A percentile compares a stretch with the other conserved stretches of the same genome.
Conservation (phyloP, 2,888 invertebrate species). For the Conus canariensis region DNA sequence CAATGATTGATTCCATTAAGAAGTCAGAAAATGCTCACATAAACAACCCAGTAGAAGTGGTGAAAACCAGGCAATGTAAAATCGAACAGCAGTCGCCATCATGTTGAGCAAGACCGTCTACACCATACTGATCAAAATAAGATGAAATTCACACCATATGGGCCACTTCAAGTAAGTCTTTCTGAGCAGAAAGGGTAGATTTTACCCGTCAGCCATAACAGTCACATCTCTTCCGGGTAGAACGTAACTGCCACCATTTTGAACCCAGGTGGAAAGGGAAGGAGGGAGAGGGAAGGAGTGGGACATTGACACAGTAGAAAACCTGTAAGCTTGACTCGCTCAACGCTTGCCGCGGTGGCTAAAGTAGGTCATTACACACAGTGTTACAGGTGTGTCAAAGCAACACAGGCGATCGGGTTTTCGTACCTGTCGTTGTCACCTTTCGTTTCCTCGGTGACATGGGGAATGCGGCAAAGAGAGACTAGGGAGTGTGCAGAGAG, state of each 20-base stretch:
- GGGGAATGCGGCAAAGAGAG: too few relatives aligned
- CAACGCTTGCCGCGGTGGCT: not conserved
- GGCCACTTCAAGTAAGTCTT: not conserved
- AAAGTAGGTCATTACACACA: not conserved
- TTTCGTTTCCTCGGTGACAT: too few relatives aligned
- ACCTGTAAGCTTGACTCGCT: not conserved
- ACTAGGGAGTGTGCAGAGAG: too few relatives aligned
- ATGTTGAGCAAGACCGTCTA: not conserved
- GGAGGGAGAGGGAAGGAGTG: not conserved
- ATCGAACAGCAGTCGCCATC: not conserved
- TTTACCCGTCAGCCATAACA: not conserved
- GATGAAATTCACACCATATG: not conserved
- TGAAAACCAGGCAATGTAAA: not conserved
- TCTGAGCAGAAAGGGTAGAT: not conserved
- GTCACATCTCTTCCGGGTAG: not conserved
- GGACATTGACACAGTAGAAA: not conserved
- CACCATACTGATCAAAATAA: not conserved
- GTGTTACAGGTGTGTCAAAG: constrained; percentile 4
- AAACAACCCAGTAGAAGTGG: not conserved
- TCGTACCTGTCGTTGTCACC: not conserved
- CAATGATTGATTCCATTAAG: not conserved
- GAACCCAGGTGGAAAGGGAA: not conserved
- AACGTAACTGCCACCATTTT: constrained; percentile 9
- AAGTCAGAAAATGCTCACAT: not conserved
- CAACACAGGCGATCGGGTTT: not conserved